Conservation (phyloP, 1,140 invertebrate genomes). For the Drusus annulatus region DNA sequence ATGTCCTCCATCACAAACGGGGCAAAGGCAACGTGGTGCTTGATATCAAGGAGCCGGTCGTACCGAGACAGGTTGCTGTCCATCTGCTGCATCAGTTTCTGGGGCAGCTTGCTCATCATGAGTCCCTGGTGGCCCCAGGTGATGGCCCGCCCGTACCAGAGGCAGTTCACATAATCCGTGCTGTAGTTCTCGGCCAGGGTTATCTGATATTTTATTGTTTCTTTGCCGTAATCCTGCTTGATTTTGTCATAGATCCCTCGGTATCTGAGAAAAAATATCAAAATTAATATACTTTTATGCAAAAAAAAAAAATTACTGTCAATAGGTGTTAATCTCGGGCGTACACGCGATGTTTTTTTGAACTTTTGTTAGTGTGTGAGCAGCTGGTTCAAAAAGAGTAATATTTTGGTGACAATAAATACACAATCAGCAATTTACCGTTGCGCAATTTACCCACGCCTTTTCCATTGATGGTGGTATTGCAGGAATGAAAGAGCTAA, state of each 20-base stretch:
- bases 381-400: too few relatives aligned
- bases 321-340: too few relatives aligned
- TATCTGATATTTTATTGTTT: conserved; percentile 49
- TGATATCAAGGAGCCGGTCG: conserved; percentile 62
- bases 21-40: conserved; percentile 66
- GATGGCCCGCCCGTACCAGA: conserved; percentile 63
- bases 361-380: too few relatives aligned
- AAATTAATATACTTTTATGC: too few relatives aligned
- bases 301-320: too few relatives aligned
- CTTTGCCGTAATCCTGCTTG: conserved; percentile 40
- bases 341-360: too few relatives aligned
- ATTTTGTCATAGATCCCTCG: conserved; percentile 48
- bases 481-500: too few relatives aligned
- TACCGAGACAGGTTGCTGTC: conserved; percentile 61
- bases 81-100: conserved; percentile 62
- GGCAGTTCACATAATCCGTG: conserved; percentile 63
- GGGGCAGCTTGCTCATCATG: conserved; percentile 63
- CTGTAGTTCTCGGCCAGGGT: conserved; percentile 61
- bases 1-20: conserved; percentile 61
- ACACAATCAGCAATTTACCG: too few relatives aligned
- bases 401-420: too few relatives aligned
- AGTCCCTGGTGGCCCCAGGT: conserved; percentile 61
- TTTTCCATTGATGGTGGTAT: too few relatives aligned
- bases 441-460: too few relatives aligned
- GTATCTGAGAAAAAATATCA: conserved; percentile 47